Evolutionary conservation across 2,113 vertebrate genomes (phyloP), one percentile per base, ranked within the genome.

Genomic region (Ptilonorhynchus violaceus): DNA sequence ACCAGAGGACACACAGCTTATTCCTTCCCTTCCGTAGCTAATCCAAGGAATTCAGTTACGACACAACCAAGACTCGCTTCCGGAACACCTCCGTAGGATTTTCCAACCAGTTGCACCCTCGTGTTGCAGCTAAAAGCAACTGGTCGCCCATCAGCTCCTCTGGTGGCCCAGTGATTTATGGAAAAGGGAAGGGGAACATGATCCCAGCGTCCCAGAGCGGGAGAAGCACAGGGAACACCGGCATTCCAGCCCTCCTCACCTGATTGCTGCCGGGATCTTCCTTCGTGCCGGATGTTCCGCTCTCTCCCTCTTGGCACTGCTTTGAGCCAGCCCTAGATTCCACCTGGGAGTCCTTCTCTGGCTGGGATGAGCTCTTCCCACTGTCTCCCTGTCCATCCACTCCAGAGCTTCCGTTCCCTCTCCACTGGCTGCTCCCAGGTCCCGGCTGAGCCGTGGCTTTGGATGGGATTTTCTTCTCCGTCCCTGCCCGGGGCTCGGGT

Each of bases 181-280:
- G 92, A 17, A 64, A 85, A 35, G 88, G 90, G 53, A 82, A 69
- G 58, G 73, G 97, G 93, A 52, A 89, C 58, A 31, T 4, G 69
- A 84, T 23, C 87, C 86, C 55, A 5, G 56, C 3, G 93, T 67
- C 56, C 87, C 88, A 19, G 77, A 19, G 81, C 11, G 91, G 78
- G 55, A 96, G 94, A 64, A 97, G 84, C 42, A 85, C 81, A 70
- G 24, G 14, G 92, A 85, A 53, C 46, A 50, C 18, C 60, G 53
- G 85, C 67, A 87, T 91, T 95, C 93, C 90, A 62, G 91, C 93
- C 74, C 97, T 85, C 85, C 98, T 98, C 98, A 98, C 98, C 98
- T 98, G 98, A 85, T 93, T 96, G 92, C 81, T 73, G 81, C 85
- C 15, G 80, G 82, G 82, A 81, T 98, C 94, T 72, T 66, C 97